These are phyloP conservation scores for Tetramorium bicarinatum DNA, from an alignment of 2,888 invertebrate species.

Conservation along the genomic window DNA sequence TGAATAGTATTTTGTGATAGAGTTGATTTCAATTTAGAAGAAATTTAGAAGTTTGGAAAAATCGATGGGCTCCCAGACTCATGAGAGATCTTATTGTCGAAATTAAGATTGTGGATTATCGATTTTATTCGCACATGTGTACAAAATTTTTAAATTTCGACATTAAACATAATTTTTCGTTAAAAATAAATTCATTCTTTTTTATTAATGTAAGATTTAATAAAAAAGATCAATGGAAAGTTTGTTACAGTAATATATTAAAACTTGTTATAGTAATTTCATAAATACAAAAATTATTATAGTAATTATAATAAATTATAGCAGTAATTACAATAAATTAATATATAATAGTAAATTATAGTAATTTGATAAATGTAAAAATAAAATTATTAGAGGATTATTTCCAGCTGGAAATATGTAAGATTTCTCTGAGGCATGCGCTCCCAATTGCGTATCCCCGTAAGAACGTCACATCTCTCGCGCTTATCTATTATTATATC, in stretches of 20 bases:
- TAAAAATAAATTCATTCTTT: neutral
- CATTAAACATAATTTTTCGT: neutral
- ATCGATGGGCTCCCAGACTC: neutral
- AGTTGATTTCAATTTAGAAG: neutral
- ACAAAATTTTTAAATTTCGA: neutral
- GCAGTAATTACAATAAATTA: no score
- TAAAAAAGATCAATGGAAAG: neutral
- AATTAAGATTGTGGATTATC: neutral
- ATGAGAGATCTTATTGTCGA: neutral
- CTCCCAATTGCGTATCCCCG: neutral
- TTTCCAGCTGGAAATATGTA: neutral
- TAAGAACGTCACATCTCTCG: neutral
- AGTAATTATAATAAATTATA: no score
- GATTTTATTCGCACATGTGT: neutral
- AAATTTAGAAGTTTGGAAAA: no score
- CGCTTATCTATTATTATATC: constrained; percentile 20
- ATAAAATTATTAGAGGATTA: neutral
- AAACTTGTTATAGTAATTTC: no score
- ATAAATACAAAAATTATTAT: no score
- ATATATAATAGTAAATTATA: no score
- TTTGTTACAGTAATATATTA: no score
- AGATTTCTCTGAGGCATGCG: neutral
- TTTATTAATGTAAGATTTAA: neutral
- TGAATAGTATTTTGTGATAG: neutral
- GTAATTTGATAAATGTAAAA: neutral